Evolutionary conservation across 2,113 vertebrate genomes (phyloP), one percentile per base, ranked within the genome.

Genomic region (Heterocephalus glaber): DNA sequence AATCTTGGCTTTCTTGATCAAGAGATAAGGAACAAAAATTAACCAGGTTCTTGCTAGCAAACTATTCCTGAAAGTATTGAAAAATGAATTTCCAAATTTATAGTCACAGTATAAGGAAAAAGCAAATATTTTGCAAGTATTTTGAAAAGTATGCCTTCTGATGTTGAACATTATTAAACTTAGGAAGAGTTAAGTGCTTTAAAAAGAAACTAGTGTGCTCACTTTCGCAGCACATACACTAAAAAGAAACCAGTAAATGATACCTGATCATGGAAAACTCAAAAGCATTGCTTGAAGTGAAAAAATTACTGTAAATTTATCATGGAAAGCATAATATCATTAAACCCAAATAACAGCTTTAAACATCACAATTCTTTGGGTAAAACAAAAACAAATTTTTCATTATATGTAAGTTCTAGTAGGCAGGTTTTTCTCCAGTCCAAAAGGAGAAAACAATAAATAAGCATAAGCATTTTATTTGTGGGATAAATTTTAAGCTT

Each of bases 271-370:
- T 61, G 89, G 54, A 60, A 96, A 96, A 93, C 33, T 92, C 22
- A 60, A 22, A 96, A 95, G 1, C 24, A 81, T 81, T 61, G 49
- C 88, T 95, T 89, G n/a, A 85, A 89, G 35, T 93, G 41, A 86
- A 95, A 95, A 93, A 89, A 80, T 65, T 28, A 76, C 49, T 84
- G 4, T 92, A 90, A 94, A 56, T 93, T 96, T 60, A 92, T 83
- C 5, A 41, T 52, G 20, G 52, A 83, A 95, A 70, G 26, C 44
- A 76, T 70, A 63, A 10, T 83, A 66, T 65, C 2, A 54, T 86
- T 41, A 94, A 83, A 86, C 26, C 70, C 19, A 84, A 65, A 85
- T 66, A 87, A 13, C 41, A 76, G 14, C 92, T 95, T 93, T 81
- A 93, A 96, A 87, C 4, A 52, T 83, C 61, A 81, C 66, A 72